Evolutionary conservation across 2,888 invertebrate species (phyloP).

Genomic region (Lepidochitona cinerea): DNA sequence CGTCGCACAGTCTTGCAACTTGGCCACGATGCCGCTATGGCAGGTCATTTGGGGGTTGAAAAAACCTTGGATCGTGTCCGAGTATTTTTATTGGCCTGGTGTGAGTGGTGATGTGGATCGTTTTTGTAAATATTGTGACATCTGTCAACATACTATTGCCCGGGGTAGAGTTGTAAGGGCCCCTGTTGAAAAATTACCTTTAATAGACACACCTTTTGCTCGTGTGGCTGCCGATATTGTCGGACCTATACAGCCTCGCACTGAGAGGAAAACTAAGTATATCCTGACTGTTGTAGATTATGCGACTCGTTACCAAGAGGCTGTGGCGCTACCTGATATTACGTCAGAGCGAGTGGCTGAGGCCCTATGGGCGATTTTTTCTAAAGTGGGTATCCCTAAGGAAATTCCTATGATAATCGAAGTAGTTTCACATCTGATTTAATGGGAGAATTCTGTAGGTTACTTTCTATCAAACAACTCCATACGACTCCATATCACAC

Average conservation of each 20-base stretch:
- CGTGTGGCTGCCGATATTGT: constrained; percentile 39
- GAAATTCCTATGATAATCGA: constrained; percentile 35
- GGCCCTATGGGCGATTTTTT: constrained; percentile 26
- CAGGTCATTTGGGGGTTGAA: not conserved
- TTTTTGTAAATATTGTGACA: constrained; percentile 35
- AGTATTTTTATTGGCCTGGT: constrained; percentile 36
- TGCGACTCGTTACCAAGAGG: constrained; percentile 34
- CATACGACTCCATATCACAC: constrained; percentile 23
- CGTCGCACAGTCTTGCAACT: constrained; percentile 16
- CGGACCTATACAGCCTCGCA: constrained; percentile 33
- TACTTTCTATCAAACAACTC: constrained; percentile 24
- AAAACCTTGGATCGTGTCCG: not conserved
- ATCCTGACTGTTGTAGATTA: constrained; percentile 32
- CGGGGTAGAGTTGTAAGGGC: constrained; percentile 28
- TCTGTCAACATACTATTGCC: constrained; percentile 26
- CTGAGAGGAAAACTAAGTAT: constrained; percentile 26
- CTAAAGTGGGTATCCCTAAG: constrained; percentile 25
- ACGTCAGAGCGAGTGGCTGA: constrained; percentile 32
- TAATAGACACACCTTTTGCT: constrained; percentile 31
- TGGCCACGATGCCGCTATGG: constrained; percentile 25
- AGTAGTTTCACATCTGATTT: constrained; percentile 32
- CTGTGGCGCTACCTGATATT: constrained; percentile 19
- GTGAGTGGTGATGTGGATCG: constrained; percentile 19
- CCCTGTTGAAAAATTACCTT: constrained; percentile 24
- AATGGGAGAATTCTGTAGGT: constrained; percentile 25